phyloP scores from a whole-genome alignment of 1,140 invertebrate genomes.

The Lepidotrigona ventralis region DNA sequence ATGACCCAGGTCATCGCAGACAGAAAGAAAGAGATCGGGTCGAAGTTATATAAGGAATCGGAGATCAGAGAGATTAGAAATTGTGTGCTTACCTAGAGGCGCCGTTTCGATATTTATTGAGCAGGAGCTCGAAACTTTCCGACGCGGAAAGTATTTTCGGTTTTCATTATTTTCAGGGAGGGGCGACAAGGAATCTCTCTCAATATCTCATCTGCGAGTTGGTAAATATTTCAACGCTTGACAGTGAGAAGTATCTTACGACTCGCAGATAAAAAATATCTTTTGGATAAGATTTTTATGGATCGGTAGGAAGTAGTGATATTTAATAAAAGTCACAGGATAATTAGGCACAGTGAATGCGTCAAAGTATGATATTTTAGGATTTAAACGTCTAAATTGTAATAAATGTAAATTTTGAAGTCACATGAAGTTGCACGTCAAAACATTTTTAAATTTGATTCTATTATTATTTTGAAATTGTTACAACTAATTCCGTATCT shows the following conservation, averaged over 20 bases:
- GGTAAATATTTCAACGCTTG: background rate
- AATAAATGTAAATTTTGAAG: background rate
- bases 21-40: background rate
- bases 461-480: background rate
- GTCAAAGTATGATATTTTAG: background rate
- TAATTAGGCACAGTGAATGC: too few species aligned
- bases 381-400: background rate
- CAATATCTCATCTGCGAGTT: background rate
- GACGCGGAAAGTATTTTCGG: background rate
- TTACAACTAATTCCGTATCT: background rate
- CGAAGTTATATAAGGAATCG: too few species aligned
- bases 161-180: background rate
- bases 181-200: background rate
- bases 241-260: background rate
- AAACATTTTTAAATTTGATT: background rate
- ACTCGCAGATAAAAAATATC: background rate
- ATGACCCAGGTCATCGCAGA: background rate
- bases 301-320: background rate
- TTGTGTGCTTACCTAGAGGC: constrained; percentile 2
- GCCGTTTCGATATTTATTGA: background rate
- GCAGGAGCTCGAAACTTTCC: background rate
- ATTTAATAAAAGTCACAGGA: background rate
- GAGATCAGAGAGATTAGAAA: background rate
- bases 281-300: background rate
- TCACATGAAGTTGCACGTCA: background rate